phyloP scores from a whole-genome alignment of 2,888 invertebrate genomes.

The Tetheella fluctuosa region DNA sequence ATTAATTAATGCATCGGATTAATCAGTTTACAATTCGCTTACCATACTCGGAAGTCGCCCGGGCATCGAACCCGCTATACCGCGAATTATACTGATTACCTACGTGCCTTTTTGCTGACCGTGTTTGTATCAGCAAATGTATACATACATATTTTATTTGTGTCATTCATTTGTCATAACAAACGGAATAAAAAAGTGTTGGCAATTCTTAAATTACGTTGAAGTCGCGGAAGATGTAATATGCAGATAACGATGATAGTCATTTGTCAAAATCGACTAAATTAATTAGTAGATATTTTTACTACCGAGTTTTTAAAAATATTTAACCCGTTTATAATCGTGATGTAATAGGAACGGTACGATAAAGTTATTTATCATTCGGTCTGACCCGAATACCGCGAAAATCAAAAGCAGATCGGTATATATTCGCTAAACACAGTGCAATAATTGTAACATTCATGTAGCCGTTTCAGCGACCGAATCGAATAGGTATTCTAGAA shows the following conservation, averaged over 20 bases:
- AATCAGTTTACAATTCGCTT: conserved; percentile 32
- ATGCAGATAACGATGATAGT: no score
- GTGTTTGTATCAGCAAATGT: conserved; percentile 5
- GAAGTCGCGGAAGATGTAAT: not conserved
- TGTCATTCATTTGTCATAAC: not conserved
- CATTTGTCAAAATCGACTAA: no score
- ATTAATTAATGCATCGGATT: conserved; percentile 6
- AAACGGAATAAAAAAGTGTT: not conserved
- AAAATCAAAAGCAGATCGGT: not conserved
- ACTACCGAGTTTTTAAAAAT: not conserved
- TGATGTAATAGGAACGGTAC: no score
- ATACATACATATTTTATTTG: not conserved
- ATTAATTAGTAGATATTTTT: not conserved
- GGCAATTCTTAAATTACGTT: not conserved
- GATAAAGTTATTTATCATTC: not conserved
- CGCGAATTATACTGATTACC: conserved; percentile 48
- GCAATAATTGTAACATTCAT: conserved; percentile 1
- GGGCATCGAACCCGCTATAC: conserved; percentile 67
- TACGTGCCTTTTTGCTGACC: conserved; percentile 35
- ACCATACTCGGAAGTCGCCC: conserved; percentile 66
- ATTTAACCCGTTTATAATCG: not conserved
- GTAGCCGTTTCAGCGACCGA: not conserved
- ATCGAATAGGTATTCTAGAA: not conserved
- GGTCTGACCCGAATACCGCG: conserved; percentile 4
- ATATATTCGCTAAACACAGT: not conserved